Base-by-base conservation (phyloP, 2,113 vertebrate genomes). In the Cygnus atratus region DNA sequence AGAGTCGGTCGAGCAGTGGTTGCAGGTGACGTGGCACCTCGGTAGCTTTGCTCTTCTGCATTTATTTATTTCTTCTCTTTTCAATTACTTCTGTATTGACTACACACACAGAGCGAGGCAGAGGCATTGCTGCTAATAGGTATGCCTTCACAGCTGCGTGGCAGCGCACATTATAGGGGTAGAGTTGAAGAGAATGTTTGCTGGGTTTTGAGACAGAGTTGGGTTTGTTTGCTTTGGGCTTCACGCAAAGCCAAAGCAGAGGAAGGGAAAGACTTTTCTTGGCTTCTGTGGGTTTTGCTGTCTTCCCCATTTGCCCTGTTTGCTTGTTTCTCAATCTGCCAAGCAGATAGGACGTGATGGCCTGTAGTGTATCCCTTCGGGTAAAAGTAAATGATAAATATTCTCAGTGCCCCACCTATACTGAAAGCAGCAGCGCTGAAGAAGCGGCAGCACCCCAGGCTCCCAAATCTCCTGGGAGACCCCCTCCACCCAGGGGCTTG, bases 111-210 rank as follows among this genome's bases (percentile, higher is more conserved):
- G 25, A 35, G 31, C 46, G 57, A 80, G 63, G 50, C 71, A 83
- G n/a, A 58, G 75, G 20, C 4, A 10, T 76, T 83, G 37, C 43
- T 61, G 43, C 67, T 73, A 12, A 31, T 9, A 35, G 44, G 28
- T 62, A 17, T 20, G 72, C 9, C 39, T 70, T n/a, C 0, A 0
- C 6, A 16, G 13, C 78, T 73, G 62, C 44, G 26, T 31, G 44
- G 24, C 8, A 43, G 50, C 31, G 31, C 29, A 73, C 44, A 5
- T 73, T 50, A 16, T 17, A 22, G 48, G 54, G 35, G 20, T 39
- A 50, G 41, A 33, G 55, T 73, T 37, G 31, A 48, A 28, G 48
- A 70, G 67, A 28, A 11, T 0, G 1, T 0, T 41, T 76, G 48
- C 73, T 84, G 82, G 44, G 0, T 10, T 61, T 62, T 62, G 44